A percentile compares a stretch with the other conserved stretches of the same genome.
phyloP scores from a whole-genome alignment of 2,888 invertebrate species.

The Lutraria lutraria region DNA sequence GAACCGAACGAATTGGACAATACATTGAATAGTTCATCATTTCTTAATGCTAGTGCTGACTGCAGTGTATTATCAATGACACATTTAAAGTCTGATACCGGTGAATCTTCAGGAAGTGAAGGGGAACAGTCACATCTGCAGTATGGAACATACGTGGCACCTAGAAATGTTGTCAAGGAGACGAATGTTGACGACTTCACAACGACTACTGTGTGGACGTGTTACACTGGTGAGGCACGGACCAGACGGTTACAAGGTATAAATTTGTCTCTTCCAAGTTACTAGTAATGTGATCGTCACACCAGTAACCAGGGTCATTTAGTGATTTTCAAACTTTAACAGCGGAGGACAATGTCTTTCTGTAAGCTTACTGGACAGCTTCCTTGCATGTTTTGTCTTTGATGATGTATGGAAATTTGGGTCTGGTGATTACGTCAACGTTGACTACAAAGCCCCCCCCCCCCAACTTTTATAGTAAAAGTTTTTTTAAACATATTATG shows the following conservation, averaged over 20 bases:
- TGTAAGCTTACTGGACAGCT: too few relatives aligned
- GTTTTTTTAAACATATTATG: neutral
- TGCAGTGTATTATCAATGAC: neutral
- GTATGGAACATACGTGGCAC: slow-evolving; percentile 71
- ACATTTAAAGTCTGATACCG: neutral
- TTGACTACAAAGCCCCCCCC: too few relatives aligned
- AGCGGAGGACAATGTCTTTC: too few relatives aligned
- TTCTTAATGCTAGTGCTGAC: slow-evolving; percentile 20
- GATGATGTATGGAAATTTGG: too few relatives aligned
- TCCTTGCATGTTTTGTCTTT: too few relatives aligned
- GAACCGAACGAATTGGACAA: neutral
- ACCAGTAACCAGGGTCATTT: too few relatives aligned
- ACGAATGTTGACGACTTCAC: slow-evolving; percentile 74
- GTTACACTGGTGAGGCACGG: slow-evolving; percentile 70
- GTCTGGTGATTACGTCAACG: too few relatives aligned
- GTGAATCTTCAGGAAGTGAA: slow-evolving; percentile 22
- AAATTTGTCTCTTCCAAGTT: neutral
- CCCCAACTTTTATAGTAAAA: too few relatives aligned
- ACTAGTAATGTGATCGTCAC: too few relatives aligned
- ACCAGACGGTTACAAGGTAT: slow-evolving; percentile 71
- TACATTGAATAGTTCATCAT: slow-evolving; percentile 26
- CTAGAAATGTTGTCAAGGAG: slow-evolving; percentile 63
- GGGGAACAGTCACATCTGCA: slow-evolving; percentile 42
- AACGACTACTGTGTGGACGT: slow-evolving; percentile 69
- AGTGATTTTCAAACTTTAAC: too few relatives aligned